phyloP scores from a whole-genome alignment of 2,113 vertebrate genomes.

The Nannobrachium achirus region DNA sequence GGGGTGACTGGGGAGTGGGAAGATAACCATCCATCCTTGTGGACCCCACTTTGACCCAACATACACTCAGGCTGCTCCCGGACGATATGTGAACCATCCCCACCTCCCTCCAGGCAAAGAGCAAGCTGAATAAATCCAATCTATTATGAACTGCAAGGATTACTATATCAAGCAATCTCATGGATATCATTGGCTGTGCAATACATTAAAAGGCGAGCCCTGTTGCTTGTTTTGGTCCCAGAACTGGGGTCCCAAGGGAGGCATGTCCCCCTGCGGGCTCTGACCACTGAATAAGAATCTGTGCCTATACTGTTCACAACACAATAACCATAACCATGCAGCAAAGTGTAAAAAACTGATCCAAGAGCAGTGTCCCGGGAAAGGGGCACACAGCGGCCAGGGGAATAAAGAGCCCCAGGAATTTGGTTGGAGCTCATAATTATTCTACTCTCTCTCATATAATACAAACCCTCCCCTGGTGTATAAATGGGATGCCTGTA shows the following conservation, averaged over 20 bases:
- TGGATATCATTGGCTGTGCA: not conserved
- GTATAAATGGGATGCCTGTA: not conserved
- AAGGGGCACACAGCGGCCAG: conserved; percentile 31
- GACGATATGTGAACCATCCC: not conserved
- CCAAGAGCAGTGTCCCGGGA: conserved; percentile 1
- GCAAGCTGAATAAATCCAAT: not conserved
- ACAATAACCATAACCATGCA: too few relatives aligned
- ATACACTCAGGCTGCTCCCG: too few relatives aligned
- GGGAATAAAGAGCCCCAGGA: conserved; percentile 23
- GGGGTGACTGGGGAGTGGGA: not conserved
- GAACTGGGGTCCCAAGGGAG: not conserved
- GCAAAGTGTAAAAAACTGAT: too few relatives aligned
- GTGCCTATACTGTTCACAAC: not conserved
- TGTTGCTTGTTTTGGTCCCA: too few relatives aligned
- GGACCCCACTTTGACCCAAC: too few relatives aligned
- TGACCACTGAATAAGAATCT: not conserved
- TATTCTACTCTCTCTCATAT: conserved; percentile 33
- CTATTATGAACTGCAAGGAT: not conserved
- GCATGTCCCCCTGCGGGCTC: not conserved
- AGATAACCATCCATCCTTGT: too few relatives aligned
- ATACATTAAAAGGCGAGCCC: not conserved
- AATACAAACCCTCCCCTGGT: conserved; percentile 19
- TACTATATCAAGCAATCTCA: not conserved
- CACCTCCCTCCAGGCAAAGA: not conserved
- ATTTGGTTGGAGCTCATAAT: conserved; percentile 33